Percentiles rank a stretch among this genome's conserved stretches.
Conservation (phyloP, 2,888 invertebrate genomes). For the Xanthorhoe spadicearia region DNA sequence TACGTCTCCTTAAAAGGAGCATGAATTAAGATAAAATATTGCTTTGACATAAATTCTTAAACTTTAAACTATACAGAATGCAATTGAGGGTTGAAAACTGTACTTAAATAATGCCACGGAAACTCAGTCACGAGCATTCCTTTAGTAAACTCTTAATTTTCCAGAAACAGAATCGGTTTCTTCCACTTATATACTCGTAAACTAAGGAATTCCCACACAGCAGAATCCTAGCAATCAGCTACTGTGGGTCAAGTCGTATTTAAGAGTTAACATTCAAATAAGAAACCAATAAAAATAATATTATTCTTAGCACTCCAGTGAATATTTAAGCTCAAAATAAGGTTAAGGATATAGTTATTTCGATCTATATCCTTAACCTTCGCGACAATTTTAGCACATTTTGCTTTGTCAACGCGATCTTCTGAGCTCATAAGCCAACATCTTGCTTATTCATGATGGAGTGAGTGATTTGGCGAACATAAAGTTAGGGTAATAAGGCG, state of each 20-base stretch:
- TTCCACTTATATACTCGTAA: background rate
- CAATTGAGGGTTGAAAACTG: background rate
- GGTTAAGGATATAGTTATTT: background rate
- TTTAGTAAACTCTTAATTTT: background rate
- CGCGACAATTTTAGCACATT: background rate
- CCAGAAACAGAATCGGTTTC: background rate
- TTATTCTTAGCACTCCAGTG: background rate
- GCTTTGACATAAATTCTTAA: background rate
- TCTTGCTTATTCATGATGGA: constrained; percentile 69
- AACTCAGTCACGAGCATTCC: background rate
- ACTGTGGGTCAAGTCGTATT: too few relatives aligned
- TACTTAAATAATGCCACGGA: background rate
- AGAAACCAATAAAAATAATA: too few relatives aligned
- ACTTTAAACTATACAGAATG: background rate
- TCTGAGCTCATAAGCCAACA: constrained; percentile 53
- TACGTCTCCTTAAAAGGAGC: background rate
- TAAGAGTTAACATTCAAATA: too few relatives aligned
- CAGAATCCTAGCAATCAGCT: background rate
- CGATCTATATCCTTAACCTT: background rate
- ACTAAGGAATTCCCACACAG: background rate
- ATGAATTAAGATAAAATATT: background rate
- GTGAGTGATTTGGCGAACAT: constrained; percentile 75
- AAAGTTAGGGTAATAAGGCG: constrained; percentile 73
- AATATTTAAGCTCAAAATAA: background rate
- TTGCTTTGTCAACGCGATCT: constrained; percentile 32